Conservation (phyloP, 2,797 vertebrate species). For the Notamacropus eugenii region DNA sequence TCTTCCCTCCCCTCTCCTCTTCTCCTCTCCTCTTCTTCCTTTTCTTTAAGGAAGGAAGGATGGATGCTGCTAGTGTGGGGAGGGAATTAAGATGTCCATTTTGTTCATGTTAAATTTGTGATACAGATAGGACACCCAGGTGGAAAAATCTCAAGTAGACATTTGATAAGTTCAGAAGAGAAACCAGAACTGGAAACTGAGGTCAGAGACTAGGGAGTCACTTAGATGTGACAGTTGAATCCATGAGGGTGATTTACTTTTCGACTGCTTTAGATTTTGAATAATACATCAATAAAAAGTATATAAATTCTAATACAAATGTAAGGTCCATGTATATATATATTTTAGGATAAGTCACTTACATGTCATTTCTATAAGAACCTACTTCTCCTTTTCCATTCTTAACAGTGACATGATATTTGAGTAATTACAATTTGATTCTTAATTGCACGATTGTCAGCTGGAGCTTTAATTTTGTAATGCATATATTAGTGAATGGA, state of each 20-base stretch:
- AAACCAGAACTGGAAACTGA: too few species aligned
- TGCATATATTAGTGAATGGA: not conserved
- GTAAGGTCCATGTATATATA: not conserved
- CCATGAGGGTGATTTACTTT: not conserved
- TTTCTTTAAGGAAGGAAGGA: not conserved
- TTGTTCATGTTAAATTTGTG: not conserved
- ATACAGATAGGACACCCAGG: too few species aligned
- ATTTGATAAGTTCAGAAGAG: too few species aligned
- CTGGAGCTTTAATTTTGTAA: not conserved
- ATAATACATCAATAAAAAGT: not conserved
- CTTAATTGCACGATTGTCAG: not conserved
- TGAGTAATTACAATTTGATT: not conserved
- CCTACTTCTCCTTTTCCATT: not conserved
- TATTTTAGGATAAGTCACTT: not conserved
- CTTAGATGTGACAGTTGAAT: accelerated
- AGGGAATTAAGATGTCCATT: too few species aligned
- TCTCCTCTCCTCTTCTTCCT: too few species aligned
- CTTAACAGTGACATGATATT: not conserved
- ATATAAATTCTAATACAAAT: not conserved
- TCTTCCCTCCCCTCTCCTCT: too few species aligned
- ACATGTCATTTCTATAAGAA: not conserved
- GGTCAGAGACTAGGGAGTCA: not conserved
- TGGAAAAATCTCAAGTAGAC: accelerated
- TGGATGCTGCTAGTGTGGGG: not conserved
- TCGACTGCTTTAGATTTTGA: not conserved